phyloP scores from a whole-genome alignment of 2,113 vertebrate species.

The Copsychus sechellarum region DNA sequence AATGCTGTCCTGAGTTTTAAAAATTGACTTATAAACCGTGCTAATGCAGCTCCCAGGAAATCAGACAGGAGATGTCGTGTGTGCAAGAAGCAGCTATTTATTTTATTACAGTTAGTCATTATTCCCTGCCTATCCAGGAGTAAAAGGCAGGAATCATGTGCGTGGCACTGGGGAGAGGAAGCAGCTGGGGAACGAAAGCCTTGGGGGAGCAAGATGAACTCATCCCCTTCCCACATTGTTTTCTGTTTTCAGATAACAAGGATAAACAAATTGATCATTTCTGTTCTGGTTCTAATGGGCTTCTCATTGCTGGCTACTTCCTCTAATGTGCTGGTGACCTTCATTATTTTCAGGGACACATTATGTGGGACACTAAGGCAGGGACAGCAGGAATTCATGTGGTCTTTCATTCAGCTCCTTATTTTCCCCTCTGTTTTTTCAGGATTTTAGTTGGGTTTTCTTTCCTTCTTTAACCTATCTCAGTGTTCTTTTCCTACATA shows the following conservation, averaged over 20 bases:
- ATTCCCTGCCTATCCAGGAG: neutral
- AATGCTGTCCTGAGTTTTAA: constrained; percentile 15
- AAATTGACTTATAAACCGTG: constrained; percentile 4
- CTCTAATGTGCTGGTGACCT: constrained; percentile 14
- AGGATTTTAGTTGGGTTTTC: neutral
- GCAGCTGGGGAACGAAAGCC: neutral
- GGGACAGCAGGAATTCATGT: neutral
- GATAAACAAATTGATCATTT: constrained; percentile 63
- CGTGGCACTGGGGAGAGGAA: accelerated
- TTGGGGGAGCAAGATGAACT: neutral
- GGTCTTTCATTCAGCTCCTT: neutral
- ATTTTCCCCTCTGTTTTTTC: neutral
- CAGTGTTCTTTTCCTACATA: neutral
- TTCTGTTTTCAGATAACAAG: constrained; percentile 19
- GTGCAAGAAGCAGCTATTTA: neutral
- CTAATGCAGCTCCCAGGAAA: constrained; percentile 8
- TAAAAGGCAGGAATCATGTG: neutral
- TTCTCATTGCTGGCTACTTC: neutral
- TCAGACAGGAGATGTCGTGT: neutral
- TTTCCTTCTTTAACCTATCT: neutral
- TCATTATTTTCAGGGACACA: neutral
- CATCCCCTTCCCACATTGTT: neutral
- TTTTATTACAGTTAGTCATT: neutral
- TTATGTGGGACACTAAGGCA: neutral
- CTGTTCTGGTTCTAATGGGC: neutral